Conservation (phyloP, 1,140 invertebrate genomes). For the Leptopilina boulardi region DNA sequence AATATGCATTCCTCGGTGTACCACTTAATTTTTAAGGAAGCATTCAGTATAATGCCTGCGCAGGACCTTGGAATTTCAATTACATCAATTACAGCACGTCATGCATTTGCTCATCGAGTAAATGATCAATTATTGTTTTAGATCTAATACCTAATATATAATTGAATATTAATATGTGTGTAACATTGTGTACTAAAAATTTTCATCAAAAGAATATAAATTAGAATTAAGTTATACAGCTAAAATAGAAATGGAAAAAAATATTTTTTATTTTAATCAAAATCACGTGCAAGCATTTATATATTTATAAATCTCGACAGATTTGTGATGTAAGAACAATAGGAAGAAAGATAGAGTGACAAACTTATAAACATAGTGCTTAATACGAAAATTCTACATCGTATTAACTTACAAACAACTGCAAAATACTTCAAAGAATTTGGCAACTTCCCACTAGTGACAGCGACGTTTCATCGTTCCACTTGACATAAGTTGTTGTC, state of each 20-base stretch:
- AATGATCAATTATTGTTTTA: constrained; percentile 7
- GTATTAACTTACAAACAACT: constrained; percentile 23
- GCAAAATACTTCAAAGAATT: constrained; percentile 38
- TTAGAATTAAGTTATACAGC: no score
- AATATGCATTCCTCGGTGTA: constrained; percentile 6
- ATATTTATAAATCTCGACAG: not conserved
- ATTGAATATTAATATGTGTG: no score
- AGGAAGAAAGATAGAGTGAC: not conserved
- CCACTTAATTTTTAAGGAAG: constrained; percentile 13
- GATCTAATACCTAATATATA: no score
- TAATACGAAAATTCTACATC: not conserved
- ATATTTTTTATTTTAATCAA: not conserved
- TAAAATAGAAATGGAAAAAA: no score
- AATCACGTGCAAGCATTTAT: not conserved
- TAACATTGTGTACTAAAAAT: no score
- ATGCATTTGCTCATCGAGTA: constrained; percentile 8
- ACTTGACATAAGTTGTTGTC: constrained; percentile 8
- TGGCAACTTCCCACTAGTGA: constrained; percentile 43
- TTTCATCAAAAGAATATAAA: no score
- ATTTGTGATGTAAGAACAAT: not conserved
- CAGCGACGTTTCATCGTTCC: constrained; percentile 56
- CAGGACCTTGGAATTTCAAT: constrained; percentile 27
- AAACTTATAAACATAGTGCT: constrained; percentile 8
- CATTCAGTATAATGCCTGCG: not conserved
- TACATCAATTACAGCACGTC: constrained; percentile 9